phyloP scores from a whole-genome alignment of 2,113 vertebrate genomes.

The Apaloderma vittatum region DNA sequence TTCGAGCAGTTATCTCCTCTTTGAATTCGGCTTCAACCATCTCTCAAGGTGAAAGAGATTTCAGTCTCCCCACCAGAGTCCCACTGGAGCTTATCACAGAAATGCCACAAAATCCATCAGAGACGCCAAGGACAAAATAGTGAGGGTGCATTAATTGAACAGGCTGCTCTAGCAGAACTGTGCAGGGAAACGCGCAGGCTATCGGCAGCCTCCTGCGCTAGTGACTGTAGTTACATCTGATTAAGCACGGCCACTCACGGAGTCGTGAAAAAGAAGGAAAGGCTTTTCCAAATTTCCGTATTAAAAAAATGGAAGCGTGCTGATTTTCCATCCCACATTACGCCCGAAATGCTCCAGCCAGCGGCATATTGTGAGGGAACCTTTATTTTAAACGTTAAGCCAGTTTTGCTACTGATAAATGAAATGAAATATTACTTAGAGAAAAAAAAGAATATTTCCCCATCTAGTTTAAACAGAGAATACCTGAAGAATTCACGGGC shows the following conservation, averaged over 20 bases:
- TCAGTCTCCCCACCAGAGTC: not conserved
- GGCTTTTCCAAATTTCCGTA: not conserved
- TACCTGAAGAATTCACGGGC: constrained; percentile 4
- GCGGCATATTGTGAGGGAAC: not conserved
- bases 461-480: constrained; percentile 9
- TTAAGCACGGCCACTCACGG: not conserved
- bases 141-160: not conserved
- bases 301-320: not conserved
- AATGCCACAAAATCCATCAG: not conserved
- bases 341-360: not conserved
- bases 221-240: not conserved
- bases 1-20: not conserved
- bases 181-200: not conserved
- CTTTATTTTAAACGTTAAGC: not conserved
- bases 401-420: not conserved
- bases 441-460: not conserved
- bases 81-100: not conserved
- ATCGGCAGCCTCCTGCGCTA: not conserved
- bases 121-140: not conserved
- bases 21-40: not conserved
- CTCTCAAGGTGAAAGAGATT: not conserved
- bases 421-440: not conserved
- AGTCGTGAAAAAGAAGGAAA: not conserved
- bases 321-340: not conserved
- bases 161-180: not conserved